Evolutionary conservation across 1,140 invertebrate genomes (phyloP), one percentile per base, ranked within the genome.

Genomic region (Dysdera silvatica): DNA sequence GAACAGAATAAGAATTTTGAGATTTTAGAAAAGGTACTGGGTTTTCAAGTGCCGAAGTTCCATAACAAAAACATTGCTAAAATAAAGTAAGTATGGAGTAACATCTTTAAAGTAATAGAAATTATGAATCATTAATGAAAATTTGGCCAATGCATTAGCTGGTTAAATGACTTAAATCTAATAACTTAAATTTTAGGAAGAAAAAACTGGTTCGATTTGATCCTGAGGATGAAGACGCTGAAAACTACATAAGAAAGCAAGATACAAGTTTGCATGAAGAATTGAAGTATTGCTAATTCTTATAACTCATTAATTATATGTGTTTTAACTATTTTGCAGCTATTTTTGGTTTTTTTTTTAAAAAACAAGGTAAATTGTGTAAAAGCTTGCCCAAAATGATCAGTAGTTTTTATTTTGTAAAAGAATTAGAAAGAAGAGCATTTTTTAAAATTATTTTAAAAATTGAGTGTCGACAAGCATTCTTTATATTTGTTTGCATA

Each of bases 201-300:
- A 47, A 35, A 29, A n/a, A 28, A 14, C 16, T 61, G 6, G n/a
- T 33, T n/a, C 43, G 60, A 54, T 61, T 61, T 61, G 60, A 61
- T 47, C 60, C 60, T 45, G 60, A 61, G 31, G 51, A 61, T 54
- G 41, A 54, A 54, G 48, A 47, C 29, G n/a, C 49, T 37, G 40
- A 49, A 32, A 32, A 45, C 31, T 61, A 18, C 20, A n/a, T 61
- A 29, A 54, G 55, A 35, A 18, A 14, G n/a, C 53, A 4, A 33
- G 59, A 45, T 43, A 43, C n/a, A n/a, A 43, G 5, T 18, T 6
- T 8, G 41, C 4, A 43, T 4, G n/a, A 18, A 43, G 5, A 14
- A 20, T 45, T 3, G 5, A 45, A n/a, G 18, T 45, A 3, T 8
- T 45, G 41, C 10, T 20, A n/a, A 20, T 45, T 45, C 24, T 3